Conservation (phyloP, 2,113 vertebrate species). For the Tupaia tana region DNA sequence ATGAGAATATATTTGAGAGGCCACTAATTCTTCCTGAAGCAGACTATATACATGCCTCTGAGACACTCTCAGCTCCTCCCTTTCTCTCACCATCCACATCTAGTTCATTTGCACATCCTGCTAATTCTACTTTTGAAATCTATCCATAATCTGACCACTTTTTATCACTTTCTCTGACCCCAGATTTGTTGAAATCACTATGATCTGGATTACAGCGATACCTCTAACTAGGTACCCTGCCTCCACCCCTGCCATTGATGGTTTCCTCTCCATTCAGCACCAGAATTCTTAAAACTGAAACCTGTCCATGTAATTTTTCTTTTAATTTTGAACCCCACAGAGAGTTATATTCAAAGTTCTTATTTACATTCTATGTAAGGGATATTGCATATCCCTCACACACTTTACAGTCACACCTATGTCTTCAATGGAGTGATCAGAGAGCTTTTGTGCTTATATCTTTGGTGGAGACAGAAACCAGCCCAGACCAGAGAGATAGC, state of each 20-base stretch:
- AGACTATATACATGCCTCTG: background rate
- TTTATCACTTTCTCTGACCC: background rate
- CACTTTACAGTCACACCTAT: background rate
- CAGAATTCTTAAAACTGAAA: background rate
- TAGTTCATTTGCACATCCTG: background rate
- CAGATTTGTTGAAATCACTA: background rate
- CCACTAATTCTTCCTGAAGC: background rate
- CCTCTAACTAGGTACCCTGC: background rate
- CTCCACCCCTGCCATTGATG: background rate
- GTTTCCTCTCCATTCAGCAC: background rate
- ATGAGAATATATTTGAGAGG: background rate
- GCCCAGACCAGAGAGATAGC: no score
- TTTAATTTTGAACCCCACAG: background rate
- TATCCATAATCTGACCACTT: background rate
- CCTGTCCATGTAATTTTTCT: background rate
- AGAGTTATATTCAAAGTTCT: background rate
- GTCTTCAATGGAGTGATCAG: background rate
- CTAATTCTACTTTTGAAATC: background rate
- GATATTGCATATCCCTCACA: background rate
- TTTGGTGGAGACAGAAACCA: background rate
- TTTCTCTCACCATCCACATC: background rate
- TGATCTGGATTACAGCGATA: background rate
- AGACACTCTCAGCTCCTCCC: background rate
- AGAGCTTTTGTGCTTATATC: background rate
- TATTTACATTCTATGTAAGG: background rate